Base-by-base conservation (phyloP, 2,113 vertebrate genomes). In the Myotis brandtii region DNA sequence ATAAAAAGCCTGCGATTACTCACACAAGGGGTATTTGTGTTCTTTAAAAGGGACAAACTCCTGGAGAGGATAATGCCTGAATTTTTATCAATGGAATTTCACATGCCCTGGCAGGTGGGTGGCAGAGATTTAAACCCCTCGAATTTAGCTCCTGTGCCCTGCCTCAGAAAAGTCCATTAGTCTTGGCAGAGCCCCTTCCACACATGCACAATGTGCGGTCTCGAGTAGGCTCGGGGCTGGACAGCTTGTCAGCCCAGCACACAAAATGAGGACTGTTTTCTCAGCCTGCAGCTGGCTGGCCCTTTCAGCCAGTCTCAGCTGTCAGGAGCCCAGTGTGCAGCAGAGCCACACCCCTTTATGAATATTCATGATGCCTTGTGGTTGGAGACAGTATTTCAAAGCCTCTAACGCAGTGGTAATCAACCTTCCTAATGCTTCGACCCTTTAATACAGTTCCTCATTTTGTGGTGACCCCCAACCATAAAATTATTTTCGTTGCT, bases 321-420 rank as follows among this genome's bases (percentile, higher is more conserved):
- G 89, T 92, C 56, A 0, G 52, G 76, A 90, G 72, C 30, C 2
- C 2, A 0, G n/a, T 34, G 2, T 0, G 17, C 40, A 46, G 77
- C 34, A 4, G 73, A 66, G 82, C 84, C 94, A 86, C 97, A 9
- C 93, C 88, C 70, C 37, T 23, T 59, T 6, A 81, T 97, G 89
- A 97, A 97, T 98, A 97, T 97, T 95, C 88, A 98, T 69, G 8
- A 48, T 2, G 2, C 48, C 52, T 75, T 59, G 79, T 23, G 92
- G 66, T 50, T 50, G 0, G 54, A 34, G 34, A 9, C 37, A 2
- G 52, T 52, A 75, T 64, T 92, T 91, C 52, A 46, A 83, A 86
- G n/a, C 5, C 27, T 59, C 25, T 70, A 43, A 43, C 43, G 6
- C 6, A 43, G 43, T 43, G 43, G 43, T 43, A 1, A 6, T 43